phyloP scores from a whole-genome alignment of 1,140 invertebrate species.

The Drosophila kohkoa region DNA sequence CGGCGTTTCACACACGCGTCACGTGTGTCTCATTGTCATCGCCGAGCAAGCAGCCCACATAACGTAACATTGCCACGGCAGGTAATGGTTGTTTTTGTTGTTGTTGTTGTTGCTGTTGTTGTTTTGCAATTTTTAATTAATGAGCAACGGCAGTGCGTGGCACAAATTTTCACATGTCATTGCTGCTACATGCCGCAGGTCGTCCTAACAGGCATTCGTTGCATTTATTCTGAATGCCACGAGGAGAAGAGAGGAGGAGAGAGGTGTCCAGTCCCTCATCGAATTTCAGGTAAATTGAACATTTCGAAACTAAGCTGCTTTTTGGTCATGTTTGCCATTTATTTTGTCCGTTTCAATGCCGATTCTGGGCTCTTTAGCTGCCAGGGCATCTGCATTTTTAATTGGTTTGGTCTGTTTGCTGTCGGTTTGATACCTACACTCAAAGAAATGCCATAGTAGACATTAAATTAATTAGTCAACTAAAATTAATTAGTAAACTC shows the following conservation, averaged over 20 bases:
- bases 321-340: constrained; percentile 62
- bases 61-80: constrained; percentile 56
- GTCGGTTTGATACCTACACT: constrained; percentile 27
- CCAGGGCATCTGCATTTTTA: constrained; percentile 67
- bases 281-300: constrained; percentile 21
- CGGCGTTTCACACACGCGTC: constrained; percentile 65
- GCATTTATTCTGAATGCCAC: background rate
- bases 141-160: constrained; percentile 62
- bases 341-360: constrained; percentile 41
- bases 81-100: background rate
- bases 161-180: constrained; percentile 49
- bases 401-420: constrained; percentile 54
- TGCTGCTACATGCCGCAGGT: constrained; percentile 21
- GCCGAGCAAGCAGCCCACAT: constrained; percentile 47
- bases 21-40: constrained; percentile 55
- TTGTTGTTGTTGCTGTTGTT: constrained; percentile 39
- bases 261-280: background rate
- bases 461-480: no score
- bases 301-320: constrained; percentile 51
- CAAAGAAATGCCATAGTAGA: background rate
- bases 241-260: no score
- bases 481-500: no score
- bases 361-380: constrained; percentile 24
- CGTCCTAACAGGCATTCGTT: background rate
- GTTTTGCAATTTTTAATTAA: constrained; percentile 73